A percentile compares a stretch with the other conserved stretches of the same genome.
These are phyloP conservation scores for Oncorhynchus clarkii DNA, from an alignment of 2,113 vertebrate species.

Conservation along the genomic window DNA sequence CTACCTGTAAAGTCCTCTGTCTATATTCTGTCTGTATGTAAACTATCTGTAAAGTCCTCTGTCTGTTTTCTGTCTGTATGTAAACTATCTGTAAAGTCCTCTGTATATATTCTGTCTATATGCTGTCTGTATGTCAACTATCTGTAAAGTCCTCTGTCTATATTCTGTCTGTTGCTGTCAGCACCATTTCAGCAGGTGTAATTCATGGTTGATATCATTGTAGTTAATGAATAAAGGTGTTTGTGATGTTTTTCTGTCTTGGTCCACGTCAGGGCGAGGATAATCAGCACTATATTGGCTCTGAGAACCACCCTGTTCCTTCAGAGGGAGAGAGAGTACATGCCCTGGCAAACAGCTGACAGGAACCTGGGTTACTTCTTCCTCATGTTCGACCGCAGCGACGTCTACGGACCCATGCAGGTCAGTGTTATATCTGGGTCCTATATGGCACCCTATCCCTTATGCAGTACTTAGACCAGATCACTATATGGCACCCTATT, in stretches of 20 bases:
- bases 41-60: no score
- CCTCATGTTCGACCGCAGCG: constrained; percentile 84
- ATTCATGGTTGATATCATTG: background rate
- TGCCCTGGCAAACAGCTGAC: constrained; percentile 81
- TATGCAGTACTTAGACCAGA: no score
- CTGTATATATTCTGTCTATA: no score
- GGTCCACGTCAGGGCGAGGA: constrained; percentile 65
- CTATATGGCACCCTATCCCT: no score
- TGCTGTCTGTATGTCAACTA: background rate
- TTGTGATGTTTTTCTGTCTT: background rate
- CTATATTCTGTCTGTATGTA: no score
- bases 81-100: no score
- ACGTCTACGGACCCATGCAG: constrained; percentile 82
- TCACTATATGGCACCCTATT: no score
- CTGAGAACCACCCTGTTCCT: constrained; percentile 82
- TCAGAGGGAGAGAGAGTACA: constrained; percentile 61
- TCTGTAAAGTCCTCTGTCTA: no score
- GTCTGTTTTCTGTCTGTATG: no score
- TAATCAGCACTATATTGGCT: constrained; percentile 68
- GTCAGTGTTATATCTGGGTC: constrained; percentile 53
- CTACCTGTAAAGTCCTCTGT: no score
- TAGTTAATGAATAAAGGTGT: background rate
- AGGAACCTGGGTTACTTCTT: constrained; percentile 75
- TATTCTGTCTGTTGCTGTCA: background rate
- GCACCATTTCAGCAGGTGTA: background rate